These are phyloP conservation scores for Acanthosepion esculentum DNA, from an alignment of 2,888 invertebrate species.

Conservation along the genomic window DNA sequence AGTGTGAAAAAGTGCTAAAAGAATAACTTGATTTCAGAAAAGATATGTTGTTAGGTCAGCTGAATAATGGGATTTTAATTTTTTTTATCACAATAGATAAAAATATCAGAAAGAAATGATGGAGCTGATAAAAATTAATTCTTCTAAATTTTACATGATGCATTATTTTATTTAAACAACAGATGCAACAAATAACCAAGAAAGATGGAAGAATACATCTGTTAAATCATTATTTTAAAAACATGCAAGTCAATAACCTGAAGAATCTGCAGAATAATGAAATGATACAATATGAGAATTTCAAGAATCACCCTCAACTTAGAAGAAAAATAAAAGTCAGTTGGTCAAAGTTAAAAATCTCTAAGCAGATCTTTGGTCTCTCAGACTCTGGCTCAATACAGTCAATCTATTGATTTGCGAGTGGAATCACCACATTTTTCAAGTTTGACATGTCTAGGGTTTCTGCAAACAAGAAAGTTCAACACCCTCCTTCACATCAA, in stretches of 20 bases:
- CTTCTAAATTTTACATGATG: no score
- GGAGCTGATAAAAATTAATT: no score
- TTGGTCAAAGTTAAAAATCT: background rate
- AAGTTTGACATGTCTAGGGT: conserved; percentile 15
- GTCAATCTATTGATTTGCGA: background rate
- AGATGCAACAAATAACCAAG: no score
- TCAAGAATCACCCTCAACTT: background rate
- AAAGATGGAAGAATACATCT: no score
- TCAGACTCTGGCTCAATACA: background rate
- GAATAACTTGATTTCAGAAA: no score
- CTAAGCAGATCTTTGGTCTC: background rate
- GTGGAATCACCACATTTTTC: background rate
- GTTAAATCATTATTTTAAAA: background rate
- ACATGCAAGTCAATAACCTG: background rate
- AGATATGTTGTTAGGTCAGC: no score
- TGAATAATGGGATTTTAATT: no score
- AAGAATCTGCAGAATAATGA: background rate
- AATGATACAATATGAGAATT: background rate
- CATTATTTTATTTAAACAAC: no score
- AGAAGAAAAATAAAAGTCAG: no score
- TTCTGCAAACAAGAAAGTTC: background rate
- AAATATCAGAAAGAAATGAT: no score
- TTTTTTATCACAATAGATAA: no score
- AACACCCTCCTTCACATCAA: background rate
- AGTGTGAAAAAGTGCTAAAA: no score